phyloP scores from a whole-genome alignment of 2,888 invertebrate genomes.

The Aphodius sticticus region DNA sequence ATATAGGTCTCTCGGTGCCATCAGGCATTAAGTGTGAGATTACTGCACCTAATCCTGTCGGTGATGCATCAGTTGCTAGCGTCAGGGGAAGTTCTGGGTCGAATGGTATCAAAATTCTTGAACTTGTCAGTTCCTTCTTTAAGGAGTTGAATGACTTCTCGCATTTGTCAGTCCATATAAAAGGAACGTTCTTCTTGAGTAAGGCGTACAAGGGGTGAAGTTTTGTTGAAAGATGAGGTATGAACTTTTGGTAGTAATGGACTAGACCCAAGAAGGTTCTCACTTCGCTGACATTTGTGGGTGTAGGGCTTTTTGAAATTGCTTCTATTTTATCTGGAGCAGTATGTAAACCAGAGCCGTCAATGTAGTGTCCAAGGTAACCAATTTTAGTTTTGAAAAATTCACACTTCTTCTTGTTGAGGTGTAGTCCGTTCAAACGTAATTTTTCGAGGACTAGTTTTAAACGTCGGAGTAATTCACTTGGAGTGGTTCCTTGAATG shows the following conservation, averaged over 20 bases:
- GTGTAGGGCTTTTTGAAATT: constrained; percentile 35
- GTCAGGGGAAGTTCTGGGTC: too few species aligned
- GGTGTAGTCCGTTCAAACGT: constrained; percentile 26
- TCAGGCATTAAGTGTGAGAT: too few species aligned
- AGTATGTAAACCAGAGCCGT: constrained; percentile 30
- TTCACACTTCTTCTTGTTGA: constrained; percentile 42
- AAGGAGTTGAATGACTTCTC: too few species aligned
- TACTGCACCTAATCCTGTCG: too few species aligned
- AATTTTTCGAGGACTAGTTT: constrained; percentile 36
- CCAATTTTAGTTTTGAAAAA: constrained; percentile 40
- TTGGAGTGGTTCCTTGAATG: constrained; percentile 41
- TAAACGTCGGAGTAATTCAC: constrained; percentile 33
- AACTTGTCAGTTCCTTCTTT: too few species aligned
- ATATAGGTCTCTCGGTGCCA: too few species aligned
- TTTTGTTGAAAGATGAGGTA: constrained; percentile 32
- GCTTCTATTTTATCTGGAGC: constrained; percentile 33
- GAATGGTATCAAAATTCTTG: too few species aligned
- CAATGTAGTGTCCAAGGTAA: constrained; percentile 42
- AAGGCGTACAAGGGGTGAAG: too few species aligned
- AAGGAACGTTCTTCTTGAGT: too few species aligned
- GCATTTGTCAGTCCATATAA: too few species aligned
- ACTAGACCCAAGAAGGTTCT: constrained; percentile 39
- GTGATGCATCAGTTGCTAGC: too few species aligned
- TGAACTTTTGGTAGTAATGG: constrained; percentile 41
- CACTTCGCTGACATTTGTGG: constrained; percentile 37